phyloP scores from a whole-genome alignment of 2,888 invertebrate genomes.

The Thysanoteuthis rhombus region DNA sequence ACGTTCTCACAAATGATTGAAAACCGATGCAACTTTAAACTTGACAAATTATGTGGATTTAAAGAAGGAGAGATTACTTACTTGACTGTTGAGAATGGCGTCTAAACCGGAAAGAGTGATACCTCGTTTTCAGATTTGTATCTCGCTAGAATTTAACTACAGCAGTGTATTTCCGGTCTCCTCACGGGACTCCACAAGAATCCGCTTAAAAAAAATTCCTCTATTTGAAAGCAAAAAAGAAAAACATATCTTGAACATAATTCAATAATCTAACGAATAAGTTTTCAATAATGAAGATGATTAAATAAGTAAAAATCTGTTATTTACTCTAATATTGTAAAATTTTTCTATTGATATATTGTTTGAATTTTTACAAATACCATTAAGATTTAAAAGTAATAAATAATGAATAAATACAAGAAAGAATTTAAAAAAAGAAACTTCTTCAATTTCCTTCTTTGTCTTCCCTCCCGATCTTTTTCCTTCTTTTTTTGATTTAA shows the following conservation, averaged over 20 bases:
- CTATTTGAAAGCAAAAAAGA: not conserved
- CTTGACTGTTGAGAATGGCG: slow-evolving; percentile 15
- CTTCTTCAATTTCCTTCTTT: not conserved
- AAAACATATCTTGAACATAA: no score
- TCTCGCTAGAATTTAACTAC: not conserved
- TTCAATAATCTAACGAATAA: no score
- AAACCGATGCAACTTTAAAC: not conserved
- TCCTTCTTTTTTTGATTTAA: no score
- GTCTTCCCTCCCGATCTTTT: not conserved
- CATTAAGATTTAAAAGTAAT: no score
- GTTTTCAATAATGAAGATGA: not conserved
- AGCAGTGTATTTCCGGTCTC: not conserved
- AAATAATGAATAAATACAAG: not conserved
- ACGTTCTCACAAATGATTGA: not conserved
- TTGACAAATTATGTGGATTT: not conserved
- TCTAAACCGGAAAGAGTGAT: slow-evolving; percentile 25
- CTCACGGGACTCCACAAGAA: not conserved
- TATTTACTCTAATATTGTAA: not conserved
- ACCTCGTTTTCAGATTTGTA: not conserved
- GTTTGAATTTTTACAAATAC: not conserved
- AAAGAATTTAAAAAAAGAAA: not conserved
- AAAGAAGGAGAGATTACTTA: not conserved
- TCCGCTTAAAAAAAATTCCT: not conserved
- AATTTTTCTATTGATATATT: not conserved
- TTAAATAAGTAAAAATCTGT: not conserved